A percentile compares a stretch with the other conserved stretches of the same genome.
These are phyloP conservation scores for Brachypalpus laphriformis DNA, from an alignment of 2,888 invertebrate species.

Conservation along the genomic window DNA sequence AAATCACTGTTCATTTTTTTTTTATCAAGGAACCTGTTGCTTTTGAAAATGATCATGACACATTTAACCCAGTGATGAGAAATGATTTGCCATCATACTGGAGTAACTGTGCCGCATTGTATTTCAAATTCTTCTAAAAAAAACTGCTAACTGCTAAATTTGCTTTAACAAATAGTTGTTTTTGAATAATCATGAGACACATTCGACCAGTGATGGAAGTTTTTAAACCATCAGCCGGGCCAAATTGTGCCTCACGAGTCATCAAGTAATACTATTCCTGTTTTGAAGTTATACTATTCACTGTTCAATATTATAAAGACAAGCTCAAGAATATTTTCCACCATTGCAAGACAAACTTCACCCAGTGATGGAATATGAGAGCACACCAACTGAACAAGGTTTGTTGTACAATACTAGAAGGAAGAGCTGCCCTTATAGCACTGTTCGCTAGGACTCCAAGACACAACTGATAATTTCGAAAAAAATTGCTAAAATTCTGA, in stretches of 20 bases:
- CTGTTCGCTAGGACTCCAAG: not conserved
- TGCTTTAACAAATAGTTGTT: too few species aligned
- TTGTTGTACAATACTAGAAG: slow-evolving; percentile 78
- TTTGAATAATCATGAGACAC: too few species aligned
- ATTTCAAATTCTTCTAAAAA: too few species aligned
- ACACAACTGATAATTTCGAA: slow-evolving; percentile 34
- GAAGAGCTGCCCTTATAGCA: not conserved
- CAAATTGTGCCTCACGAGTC: slow-evolving; percentile 6
- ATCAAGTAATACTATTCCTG: slow-evolving; percentile 23
- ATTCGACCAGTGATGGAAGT: too few species aligned
- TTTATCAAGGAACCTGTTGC: not conserved
- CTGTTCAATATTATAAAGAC: not conserved
- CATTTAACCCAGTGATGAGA: slow-evolving; percentile 69
- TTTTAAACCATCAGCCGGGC: slow-evolving; percentile 14
- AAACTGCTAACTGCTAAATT: too few species aligned
- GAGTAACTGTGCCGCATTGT: too few species aligned
- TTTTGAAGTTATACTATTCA: not conserved
- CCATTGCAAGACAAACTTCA: slow-evolving; percentile 81
- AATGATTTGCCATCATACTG: too few species aligned
- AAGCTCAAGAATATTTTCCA: slow-evolving; percentile 21
- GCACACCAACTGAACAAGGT: slow-evolving; percentile 79
- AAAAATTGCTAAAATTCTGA: too few species aligned
- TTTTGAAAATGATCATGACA: slow-evolving; percentile 52
- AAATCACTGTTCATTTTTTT: not conserved
- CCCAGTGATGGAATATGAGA: slow-evolving; percentile 80